A percentile compares a stretch with the other conserved stretches of the same genome.
These are phyloP conservation scores for Sebastes diploproa DNA, from an alignment of 2,797 vertebrate genomes.

Conservation along the genomic window DNA sequence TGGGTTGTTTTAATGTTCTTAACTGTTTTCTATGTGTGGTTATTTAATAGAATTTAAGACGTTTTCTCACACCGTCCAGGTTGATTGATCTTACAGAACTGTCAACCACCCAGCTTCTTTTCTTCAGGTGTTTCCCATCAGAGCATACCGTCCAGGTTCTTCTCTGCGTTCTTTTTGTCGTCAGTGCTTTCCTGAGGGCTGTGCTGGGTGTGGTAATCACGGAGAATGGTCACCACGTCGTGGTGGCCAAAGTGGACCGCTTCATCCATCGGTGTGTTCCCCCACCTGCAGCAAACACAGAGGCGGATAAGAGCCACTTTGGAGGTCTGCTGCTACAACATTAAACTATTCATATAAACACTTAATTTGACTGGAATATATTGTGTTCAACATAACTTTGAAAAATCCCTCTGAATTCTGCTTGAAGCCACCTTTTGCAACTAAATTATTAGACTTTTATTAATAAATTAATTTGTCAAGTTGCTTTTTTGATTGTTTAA, in stretches of 20 bases:
- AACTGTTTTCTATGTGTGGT: background rate
- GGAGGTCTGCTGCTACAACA: background rate
- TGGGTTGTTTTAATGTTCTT: background rate
- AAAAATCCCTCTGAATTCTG: background rate
- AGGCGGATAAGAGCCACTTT: background rate
- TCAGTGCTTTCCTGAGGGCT: conserved; percentile 84
- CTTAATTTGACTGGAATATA: background rate
- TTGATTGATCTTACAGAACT: background rate
- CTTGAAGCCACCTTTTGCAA: no score
- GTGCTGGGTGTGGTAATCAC: conserved; percentile 93
- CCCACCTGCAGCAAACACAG: conserved; percentile 86
- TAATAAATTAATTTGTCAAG: background rate
- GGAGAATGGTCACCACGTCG: conserved; percentile 95
- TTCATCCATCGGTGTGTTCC: conserved; percentile 98
- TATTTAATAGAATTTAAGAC: background rate
- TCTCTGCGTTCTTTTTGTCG: conserved; percentile 89
- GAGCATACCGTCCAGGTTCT: conserved; percentile 95
- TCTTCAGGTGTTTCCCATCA: conserved; percentile 59
- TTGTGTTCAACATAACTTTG: background rate
- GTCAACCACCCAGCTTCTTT: no score
- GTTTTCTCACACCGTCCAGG: conserved; percentile 18
- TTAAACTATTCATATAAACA: background rate
- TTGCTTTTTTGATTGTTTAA: background rate
- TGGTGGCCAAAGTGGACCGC: conserved; percentile 98
- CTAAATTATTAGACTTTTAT: background rate